Conservation (phyloP, 1,140 invertebrate species). For the Watersipora subatra region DNA sequence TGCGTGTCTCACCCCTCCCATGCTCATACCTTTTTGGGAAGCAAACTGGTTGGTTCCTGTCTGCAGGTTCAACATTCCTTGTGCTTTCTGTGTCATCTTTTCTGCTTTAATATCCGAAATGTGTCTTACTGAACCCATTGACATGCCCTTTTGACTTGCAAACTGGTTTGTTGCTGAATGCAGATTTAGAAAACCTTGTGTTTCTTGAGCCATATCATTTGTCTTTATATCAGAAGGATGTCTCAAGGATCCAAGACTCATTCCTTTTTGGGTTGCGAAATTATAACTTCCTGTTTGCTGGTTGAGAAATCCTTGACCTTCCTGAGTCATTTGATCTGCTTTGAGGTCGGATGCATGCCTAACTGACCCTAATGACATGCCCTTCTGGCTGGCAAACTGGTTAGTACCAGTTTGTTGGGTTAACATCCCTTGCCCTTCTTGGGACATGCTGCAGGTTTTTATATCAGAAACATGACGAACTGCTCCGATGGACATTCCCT, state of each 20-base stretch:
- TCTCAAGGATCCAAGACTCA: slow-evolving; percentile 55
- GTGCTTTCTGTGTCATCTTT: neutral
- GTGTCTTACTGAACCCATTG: slow-evolving; percentile 56
- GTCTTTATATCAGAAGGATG: slow-evolving; percentile 12
- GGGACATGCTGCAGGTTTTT: neutral
- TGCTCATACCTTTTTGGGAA: slow-evolving; percentile 31
- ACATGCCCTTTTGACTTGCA: slow-evolving; percentile 51
- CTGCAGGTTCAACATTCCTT: slow-evolving; percentile 47
- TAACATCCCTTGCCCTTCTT: slow-evolving; percentile 57
- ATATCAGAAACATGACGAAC: slow-evolving; percentile 59
- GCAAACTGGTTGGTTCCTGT: slow-evolving; percentile 73
- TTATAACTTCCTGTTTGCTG: slow-evolving; percentile 79
- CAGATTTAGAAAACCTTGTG: slow-evolving; percentile 68
- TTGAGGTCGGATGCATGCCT: slow-evolving; percentile 15
- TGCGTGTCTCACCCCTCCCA: slow-evolving; percentile 30
- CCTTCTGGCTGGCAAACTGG: slow-evolving; percentile 50
- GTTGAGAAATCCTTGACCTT: slow-evolving; percentile 63
- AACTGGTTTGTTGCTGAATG: slow-evolving; percentile 81
- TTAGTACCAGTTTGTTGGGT: slow-evolving; percentile 78
- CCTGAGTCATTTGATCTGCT: slow-evolving; percentile 4
- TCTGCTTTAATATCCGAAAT: slow-evolving; percentile 13
- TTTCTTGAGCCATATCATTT: slow-evolving; percentile 30
- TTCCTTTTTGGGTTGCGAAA: slow-evolving; percentile 49
- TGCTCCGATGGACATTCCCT: slow-evolving; percentile 82
- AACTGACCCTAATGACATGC: slow-evolving; percentile 46